Conservation (phyloP, 2,797 vertebrate genomes). For the Chromis chromis region DNA sequence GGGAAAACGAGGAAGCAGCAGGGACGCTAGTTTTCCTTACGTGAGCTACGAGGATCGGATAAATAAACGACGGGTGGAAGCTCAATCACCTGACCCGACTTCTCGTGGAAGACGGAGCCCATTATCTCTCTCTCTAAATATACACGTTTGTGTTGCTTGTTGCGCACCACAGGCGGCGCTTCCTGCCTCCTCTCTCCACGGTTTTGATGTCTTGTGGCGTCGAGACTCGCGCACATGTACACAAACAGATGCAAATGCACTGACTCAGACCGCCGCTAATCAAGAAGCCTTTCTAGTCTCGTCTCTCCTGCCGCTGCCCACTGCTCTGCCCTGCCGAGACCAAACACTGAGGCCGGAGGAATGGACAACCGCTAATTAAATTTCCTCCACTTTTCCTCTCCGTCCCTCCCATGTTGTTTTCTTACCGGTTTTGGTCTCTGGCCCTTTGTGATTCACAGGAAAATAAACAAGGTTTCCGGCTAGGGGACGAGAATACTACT, state of each 20-base stretch:
- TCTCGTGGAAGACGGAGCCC: not conserved
- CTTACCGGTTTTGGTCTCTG: slow-evolving; percentile 73
- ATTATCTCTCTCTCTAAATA: slow-evolving; percentile 21
- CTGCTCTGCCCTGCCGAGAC: slow-evolving; percentile 60
- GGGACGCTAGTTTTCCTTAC: not conserved
- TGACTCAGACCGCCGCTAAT: slow-evolving; percentile 58
- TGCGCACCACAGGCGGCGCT: slow-evolving; percentile 48
- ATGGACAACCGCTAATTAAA: slow-evolving; percentile 83
- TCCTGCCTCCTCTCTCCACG: slow-evolving; percentile 45
- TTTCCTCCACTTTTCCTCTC: slow-evolving; percentile 79
- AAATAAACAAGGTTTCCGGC: slow-evolving; percentile 73
- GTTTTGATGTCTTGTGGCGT: slow-evolving; percentile 42
- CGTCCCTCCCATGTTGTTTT: slow-evolving; percentile 76
- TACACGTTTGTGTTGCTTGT: slow-evolving; percentile 35
- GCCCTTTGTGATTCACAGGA: slow-evolving; percentile 75
- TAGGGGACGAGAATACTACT: slow-evolving; percentile 53
- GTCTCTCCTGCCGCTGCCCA: slow-evolving; percentile 52
- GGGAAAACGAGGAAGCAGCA: not conserved
- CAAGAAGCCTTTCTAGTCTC: slow-evolving; percentile 39
- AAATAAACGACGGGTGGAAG: slow-evolving; percentile 16
- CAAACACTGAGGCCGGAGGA: slow-evolving; percentile 60
- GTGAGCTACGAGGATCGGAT: not conserved
- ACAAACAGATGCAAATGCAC: slow-evolving; percentile 30
- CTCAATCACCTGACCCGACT: not conserved
- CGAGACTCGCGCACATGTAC: not conserved